phyloP scores from a whole-genome alignment of 2,797 vertebrate species.

The Ctenopoma kingsleyae region DNA sequence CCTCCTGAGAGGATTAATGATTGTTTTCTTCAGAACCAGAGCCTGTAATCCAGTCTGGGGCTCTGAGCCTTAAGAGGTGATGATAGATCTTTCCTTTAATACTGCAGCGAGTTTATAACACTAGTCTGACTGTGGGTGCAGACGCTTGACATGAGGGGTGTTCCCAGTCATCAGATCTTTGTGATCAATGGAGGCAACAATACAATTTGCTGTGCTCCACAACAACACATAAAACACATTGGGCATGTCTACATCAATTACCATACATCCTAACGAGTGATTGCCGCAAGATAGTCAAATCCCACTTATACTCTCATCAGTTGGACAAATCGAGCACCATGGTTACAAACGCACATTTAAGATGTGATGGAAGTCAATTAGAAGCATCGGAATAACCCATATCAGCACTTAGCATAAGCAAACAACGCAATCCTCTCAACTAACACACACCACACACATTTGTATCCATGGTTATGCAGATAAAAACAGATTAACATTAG shows the following conservation, averaged over 20 bases:
- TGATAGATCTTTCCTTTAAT: not conserved
- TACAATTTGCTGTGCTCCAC: constrained; percentile 14
- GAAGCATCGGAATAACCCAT: constrained; percentile 4
- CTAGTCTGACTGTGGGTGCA: constrained; percentile 54
- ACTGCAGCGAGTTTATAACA: constrained; percentile 26
- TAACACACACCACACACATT: not conserved
- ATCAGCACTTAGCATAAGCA: not conserved
- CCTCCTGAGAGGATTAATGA: constrained; percentile 47
- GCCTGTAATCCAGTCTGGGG: constrained; percentile 59
- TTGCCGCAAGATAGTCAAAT: constrained; percentile 46
- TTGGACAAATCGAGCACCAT: not conserved
- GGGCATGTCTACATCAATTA: constrained; percentile 47
- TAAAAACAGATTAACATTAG: not conserved
- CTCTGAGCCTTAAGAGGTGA: constrained; percentile 38
- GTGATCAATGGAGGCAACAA: constrained; percentile 33
- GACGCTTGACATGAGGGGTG: constrained; percentile 48
- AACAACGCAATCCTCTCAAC: constrained; percentile 7
- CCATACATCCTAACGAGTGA: constrained; percentile 15
- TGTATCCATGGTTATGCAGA: not conserved
- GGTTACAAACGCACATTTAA: not conserved
- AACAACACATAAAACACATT: constrained; percentile 48
- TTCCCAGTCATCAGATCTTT: constrained; percentile 57
- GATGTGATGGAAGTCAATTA: constrained; percentile 4
- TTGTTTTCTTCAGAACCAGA: constrained; percentile 25
- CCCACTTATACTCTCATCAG: not conserved